Conservation (phyloP, 2,113 vertebrate species). For the Nymphicus hollandicus region DNA sequence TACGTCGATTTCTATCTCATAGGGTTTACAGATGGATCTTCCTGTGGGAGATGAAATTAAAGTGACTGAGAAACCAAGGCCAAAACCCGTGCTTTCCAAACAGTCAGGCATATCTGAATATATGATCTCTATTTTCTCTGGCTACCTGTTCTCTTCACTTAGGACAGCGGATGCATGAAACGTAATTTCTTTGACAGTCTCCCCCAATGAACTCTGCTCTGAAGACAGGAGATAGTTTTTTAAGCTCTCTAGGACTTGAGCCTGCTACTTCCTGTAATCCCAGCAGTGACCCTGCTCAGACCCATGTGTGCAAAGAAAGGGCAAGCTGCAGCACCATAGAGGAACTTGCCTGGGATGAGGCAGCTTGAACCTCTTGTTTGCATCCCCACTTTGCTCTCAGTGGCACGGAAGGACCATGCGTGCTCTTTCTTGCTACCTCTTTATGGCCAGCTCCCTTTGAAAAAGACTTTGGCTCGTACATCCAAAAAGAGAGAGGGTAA, state of each 20-base stretch:
- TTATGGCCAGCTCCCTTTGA: background rate
- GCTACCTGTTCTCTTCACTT: background rate
- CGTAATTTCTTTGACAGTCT: background rate
- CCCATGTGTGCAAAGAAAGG: background rate
- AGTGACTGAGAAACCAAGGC: background rate
- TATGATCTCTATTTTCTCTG: background rate
- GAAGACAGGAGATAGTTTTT: background rate
- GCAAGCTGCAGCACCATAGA: background rate
- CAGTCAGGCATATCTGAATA: background rate
- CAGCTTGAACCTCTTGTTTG: background rate
- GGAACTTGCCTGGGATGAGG: background rate
- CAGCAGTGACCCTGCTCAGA: background rate
- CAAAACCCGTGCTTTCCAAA: background rate
- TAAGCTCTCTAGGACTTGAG: accelerated
- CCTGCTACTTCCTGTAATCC: background rate
- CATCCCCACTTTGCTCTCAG: background rate
- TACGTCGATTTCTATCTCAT: background rate
- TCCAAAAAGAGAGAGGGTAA: background rate
- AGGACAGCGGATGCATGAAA: background rate
- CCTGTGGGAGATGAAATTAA: background rate
- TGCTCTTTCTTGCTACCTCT: background rate
- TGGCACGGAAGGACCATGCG: background rate
- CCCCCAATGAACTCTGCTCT: background rate
- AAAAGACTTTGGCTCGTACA: background rate
- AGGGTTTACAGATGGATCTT: slow-evolving; percentile 8